Percentiles rank a stretch among this genome's conserved stretches.
phyloP scores from a whole-genome alignment of 2,888 invertebrate species.

The Ptychoptera contaminata region DNA sequence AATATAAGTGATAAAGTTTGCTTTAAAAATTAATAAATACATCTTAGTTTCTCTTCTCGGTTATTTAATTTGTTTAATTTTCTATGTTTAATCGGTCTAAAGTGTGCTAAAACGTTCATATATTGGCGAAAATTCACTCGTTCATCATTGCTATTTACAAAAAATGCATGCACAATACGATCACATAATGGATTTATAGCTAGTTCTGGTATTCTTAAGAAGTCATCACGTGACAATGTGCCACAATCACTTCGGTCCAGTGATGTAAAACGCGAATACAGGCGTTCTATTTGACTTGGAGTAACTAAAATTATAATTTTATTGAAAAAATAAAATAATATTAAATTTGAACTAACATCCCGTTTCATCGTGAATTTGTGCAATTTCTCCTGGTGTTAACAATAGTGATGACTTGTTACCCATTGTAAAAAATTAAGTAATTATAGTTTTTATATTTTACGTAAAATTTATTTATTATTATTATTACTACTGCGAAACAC shows the following conservation, averaged over 20 bases:
- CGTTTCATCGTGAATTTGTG: slow-evolving; percentile 91
- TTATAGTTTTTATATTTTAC: too few species aligned
- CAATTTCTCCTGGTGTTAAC: slow-evolving; percentile 89
- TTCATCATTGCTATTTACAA: slow-evolving; percentile 78
- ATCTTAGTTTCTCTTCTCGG: slow-evolving; percentile 85
- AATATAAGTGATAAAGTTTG: slow-evolving; percentile 6
- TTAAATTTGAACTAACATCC: slow-evolving; percentile 62
- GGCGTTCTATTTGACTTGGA: slow-evolving; percentile 91
- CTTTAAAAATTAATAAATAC: slow-evolving; percentile 32
- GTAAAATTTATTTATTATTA: too few species aligned
- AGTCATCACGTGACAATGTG: slow-evolving; percentile 89
- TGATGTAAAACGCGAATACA: slow-evolving; percentile 94
- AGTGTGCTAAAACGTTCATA: slow-evolving; percentile 88
- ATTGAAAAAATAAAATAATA: not conserved
- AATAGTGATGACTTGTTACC: slow-evolving; percentile 90
- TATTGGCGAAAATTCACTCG: slow-evolving; percentile 95
- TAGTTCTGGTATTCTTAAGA: slow-evolving; percentile 90
- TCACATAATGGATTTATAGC: slow-evolving; percentile 98
- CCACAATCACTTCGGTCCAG: slow-evolving; percentile 93
- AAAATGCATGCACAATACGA: slow-evolving; percentile 95
- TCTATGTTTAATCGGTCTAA: slow-evolving; percentile 83
- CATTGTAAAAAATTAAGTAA: slow-evolving; percentile 37
- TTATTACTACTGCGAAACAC: too few species aligned
- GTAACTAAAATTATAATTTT: slow-evolving; percentile 57
- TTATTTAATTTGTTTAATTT: slow-evolving; percentile 84